Evolutionary conservation across 2,797 vertebrate species (phyloP).

Genomic region (Acanthiza pusilla): DNA sequence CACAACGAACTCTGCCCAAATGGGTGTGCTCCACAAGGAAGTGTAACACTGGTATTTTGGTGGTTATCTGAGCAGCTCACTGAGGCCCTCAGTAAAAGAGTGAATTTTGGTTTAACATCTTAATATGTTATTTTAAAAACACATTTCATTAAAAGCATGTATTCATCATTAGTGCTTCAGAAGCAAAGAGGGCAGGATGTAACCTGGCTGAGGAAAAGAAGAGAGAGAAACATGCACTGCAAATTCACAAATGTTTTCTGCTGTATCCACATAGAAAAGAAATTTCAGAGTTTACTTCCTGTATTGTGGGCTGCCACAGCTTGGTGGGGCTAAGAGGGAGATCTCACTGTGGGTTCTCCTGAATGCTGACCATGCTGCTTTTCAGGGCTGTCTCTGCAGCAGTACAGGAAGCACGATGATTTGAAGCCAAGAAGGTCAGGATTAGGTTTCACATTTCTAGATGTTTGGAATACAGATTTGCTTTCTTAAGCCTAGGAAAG

Average conservation of each 20-base stretch:
- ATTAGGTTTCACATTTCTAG: not conserved
- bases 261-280: not conserved
- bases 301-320: not conserved
- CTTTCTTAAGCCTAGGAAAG: not conserved
- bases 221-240: not conserved
- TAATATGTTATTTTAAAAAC: not conserved
- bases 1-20: not conserved
- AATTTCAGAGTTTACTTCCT: not conserved
- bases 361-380: not conserved
- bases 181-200: not conserved
- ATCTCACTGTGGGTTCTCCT: not conserved
- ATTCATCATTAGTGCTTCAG: not conserved
- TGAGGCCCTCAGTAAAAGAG: not conserved
- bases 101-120: not conserved
- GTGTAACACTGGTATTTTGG: not conserved
- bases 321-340: not conserved
- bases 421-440: not conserved
- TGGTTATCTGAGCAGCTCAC: not conserved
- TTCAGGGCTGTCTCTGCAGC: not conserved
- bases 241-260: conserved; percentile 1
- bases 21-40: not conserved
- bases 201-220: not conserved
- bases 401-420: not conserved
- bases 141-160: not conserved
- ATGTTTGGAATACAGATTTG: not conserved